phyloP scores from a whole-genome alignment of 2,888 invertebrate species.

The Linyphia triangularis region DNA sequence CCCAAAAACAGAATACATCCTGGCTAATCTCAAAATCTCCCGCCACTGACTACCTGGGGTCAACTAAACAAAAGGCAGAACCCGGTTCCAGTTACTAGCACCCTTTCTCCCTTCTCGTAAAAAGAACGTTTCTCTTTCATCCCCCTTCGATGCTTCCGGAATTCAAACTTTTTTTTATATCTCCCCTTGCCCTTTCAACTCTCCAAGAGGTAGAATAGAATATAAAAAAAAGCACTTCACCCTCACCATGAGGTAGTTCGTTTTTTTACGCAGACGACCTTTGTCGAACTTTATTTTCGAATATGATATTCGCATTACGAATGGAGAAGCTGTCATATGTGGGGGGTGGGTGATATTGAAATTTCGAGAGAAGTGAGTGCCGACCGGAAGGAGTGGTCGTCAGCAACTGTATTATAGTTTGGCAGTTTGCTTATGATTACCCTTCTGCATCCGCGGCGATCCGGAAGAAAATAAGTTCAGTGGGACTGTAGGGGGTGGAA shows the following conservation, averaged over 20 bases:
- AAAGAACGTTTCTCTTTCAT: slow-evolving; percentile 20
- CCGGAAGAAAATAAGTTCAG: slow-evolving; percentile 71
- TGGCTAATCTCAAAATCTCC: slow-evolving; percentile 32
- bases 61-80: slow-evolving; percentile 3
- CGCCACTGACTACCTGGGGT: slow-evolving; percentile 15
- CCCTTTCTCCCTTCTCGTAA: neutral
- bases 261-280: slow-evolving; percentile 11
- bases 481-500: slow-evolving; percentile 1
- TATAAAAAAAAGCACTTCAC: slow-evolving; percentile 20
- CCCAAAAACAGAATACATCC: slow-evolving; percentile 1
- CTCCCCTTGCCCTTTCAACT: slow-evolving; percentile 12
- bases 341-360: slow-evolving; percentile 18
- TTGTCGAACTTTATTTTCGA: slow-evolving; percentile 45
- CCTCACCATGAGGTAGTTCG: neutral
- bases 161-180: slow-evolving; percentile 15
- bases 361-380: slow-evolving; percentile 30
- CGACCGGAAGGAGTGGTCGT: slow-evolving; percentile 18
- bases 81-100: slow-evolving; percentile 20
- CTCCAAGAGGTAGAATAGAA: slow-evolving; percentile 3
- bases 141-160: slow-evolving; percentile 26
- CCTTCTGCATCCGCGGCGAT: slow-evolving; percentile 67
- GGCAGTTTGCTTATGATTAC: slow-evolving; percentile 56
- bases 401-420: neutral
- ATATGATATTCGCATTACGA: slow-evolving; percentile 57
- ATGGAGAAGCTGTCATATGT: neutral